Evolutionary conservation across 92 coral and sea anemone species (phyloP), one percentile per base, ranked within the genome.

Genomic region (Palythoa grandis): DNA sequence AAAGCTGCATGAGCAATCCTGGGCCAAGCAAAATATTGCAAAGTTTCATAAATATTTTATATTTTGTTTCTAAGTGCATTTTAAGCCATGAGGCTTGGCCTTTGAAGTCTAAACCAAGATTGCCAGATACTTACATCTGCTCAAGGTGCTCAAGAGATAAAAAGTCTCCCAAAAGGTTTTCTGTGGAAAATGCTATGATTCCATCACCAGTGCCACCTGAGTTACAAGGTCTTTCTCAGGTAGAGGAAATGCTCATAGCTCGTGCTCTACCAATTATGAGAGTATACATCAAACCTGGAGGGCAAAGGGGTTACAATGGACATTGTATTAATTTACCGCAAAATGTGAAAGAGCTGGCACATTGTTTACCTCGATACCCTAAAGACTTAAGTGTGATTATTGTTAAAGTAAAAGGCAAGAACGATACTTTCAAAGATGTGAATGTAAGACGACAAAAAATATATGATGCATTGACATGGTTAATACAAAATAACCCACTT

Each of bases 231-330:
- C 76, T 92, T 13, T 89, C 90, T 40, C 94, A 89, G 82, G 66
- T 83, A n/a, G 92, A 92, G 63, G 90, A 92, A 89, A 92, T 92
- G 95, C 67, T 89, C n/a, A 89, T 92, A 82, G 95, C 95, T 77
- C 92, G 89, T 77, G 95, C 89, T 10, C 88, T 89, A 14, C 95
- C 92, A 22, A 89, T 85, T 20, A 89, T 88, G 91, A 88, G 87
- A 50, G 91, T 88, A 16, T 77, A 88, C 74, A 53, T 83, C 48
- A 88, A 77, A 83, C 84, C 91, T 56, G 84, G 88, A 54, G 88
- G 88, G 29, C 91, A 88, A 70, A 39, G 85, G 58, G 89, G 89
- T 58, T 87, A 90, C 82, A 72, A 87, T 7, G 91, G 92, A 47
- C 92, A 87, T 82, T 88, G 88, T 73, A 84, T 91, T 1, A 91